Conservation (phyloP, 1,140 invertebrate species). For the Schmidtea mediterranea region DNA sequence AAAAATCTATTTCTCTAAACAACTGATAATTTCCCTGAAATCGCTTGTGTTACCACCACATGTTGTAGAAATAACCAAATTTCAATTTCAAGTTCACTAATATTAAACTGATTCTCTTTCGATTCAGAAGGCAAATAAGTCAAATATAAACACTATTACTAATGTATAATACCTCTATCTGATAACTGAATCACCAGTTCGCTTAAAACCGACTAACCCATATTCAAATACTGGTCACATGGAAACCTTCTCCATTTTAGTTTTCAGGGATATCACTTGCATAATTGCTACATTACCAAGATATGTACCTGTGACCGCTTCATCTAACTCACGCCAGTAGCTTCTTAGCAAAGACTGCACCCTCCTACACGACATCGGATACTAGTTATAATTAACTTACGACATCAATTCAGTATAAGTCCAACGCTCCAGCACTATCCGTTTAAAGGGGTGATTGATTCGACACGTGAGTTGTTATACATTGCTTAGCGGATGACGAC, state of each 20-base stretch:
- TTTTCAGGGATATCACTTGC: constrained; percentile 51
- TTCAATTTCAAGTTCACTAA: constrained; percentile 26
- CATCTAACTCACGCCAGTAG: constrained; percentile 44
- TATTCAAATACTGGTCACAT: constrained; percentile 62
- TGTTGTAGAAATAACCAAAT: constrained; percentile 12
- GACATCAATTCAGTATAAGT: constrained; percentile 39
- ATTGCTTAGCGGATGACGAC: constrained; percentile 60
- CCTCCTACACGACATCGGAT: constrained; percentile 42
- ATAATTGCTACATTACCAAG: constrained; percentile 63
- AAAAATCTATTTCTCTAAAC: constrained; percentile 49
- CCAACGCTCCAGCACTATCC: constrained; percentile 51
- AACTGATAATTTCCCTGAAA: constrained; percentile 41
- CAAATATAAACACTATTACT: neutral
- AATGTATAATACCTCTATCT: constrained; percentile 9
- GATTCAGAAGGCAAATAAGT: constrained; percentile 10
- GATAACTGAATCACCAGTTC: constrained; percentile 23
- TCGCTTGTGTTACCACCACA: constrained; percentile 35
- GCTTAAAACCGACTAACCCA: constrained; percentile 51
- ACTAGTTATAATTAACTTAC: constrained; percentile 17
- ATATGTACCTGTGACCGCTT: constrained; percentile 52
- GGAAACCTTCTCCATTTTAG: constrained; percentile 59
- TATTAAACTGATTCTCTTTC: constrained; percentile 32
- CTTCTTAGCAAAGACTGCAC: constrained; percentile 44
- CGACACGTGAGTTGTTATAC: constrained; percentile 64
- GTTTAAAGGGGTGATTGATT: constrained; percentile 67